phyloP scores from a whole-genome alignment of 2,888 invertebrate genomes.

The Spialia ferax region DNA sequence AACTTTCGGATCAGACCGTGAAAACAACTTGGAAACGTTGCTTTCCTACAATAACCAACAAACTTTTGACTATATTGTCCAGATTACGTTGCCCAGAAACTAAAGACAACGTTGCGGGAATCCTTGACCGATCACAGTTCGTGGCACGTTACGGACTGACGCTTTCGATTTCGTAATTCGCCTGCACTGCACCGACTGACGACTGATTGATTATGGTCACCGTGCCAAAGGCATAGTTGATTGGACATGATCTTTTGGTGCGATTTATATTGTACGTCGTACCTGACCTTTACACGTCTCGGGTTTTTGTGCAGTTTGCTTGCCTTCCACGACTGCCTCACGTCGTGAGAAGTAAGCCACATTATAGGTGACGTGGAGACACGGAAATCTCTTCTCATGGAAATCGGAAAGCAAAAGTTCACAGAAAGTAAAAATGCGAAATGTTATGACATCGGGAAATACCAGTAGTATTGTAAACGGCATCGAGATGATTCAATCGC shows the following conservation, averaged over 20 bases:
- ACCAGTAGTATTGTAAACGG: slow-evolving; percentile 62
- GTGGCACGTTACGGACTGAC: slow-evolving; percentile 64
- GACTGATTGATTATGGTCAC: slow-evolving; percentile 73
- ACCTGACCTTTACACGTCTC: slow-evolving; percentile 34
- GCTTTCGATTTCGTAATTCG: slow-evolving; percentile 74
- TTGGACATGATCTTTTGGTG: slow-evolving; percentile 54
- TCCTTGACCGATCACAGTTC: slow-evolving; percentile 70
- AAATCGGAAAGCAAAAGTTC: slow-evolving; percentile 16
- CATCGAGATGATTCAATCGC: slow-evolving; percentile 71
- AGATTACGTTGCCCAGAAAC: background rate
- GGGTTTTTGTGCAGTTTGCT: slow-evolving; percentile 54
- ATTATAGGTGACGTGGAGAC: slow-evolving; percentile 8
- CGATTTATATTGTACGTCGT: slow-evolving; percentile 9
- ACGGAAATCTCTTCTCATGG: slow-evolving; percentile 13
- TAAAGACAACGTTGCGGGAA: slow-evolving; percentile 42
- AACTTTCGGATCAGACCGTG: slow-evolving; percentile 27
- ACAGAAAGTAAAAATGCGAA: slow-evolving; percentile 61
- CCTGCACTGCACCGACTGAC: slow-evolving; percentile 54
- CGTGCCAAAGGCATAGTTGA: slow-evolving; percentile 60
- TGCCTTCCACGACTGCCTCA: slow-evolving; percentile 42
- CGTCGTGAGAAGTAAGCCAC: background rate
- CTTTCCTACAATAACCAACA: background rate
- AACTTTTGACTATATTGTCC: background rate
- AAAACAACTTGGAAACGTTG: slow-evolving; percentile 17
- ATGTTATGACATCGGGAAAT: slow-evolving; percentile 62